Evolutionary conservation across 2,797 vertebrate species (phyloP), one percentile per base, ranked within the genome.

Genomic region (Poecilia wingei): DNA sequence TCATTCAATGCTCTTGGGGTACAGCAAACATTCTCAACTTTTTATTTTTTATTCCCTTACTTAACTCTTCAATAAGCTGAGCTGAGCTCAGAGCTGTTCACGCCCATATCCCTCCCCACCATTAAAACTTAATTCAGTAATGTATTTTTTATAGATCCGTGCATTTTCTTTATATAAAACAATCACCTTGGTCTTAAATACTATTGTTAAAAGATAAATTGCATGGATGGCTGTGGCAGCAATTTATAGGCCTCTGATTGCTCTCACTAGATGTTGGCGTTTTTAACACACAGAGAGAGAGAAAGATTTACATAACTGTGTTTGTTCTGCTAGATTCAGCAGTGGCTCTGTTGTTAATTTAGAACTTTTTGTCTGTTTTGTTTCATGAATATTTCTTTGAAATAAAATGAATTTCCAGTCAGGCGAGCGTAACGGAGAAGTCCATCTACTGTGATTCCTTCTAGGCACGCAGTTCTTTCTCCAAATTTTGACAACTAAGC

Each of bases 41-140:
- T 57, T 59, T 59, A 5, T 6, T 14, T 59, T 59, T 31, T 31
- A 14, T 28, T 14, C 28, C 57, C 57, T 59, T 31, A 59, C 28
- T 59, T 59, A 31, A 59, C n/a, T 59, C 28, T 59, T 59, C 57
- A 59, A 59, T 14, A 59, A 59, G 12, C 22, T 53, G 45, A 53
- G 51, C 51, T 53, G 57, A 59, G 57, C 28, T 31, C 57, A 59
- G 57, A 31, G 31, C 57, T 59, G n/a, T 59, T 31, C 10, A 59
- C 57, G 28, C 57, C 57, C 28, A 59, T 16, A 31, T 59, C 57
- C 57, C 57, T 14, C 28, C 28, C 57, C 28, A 31, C 57, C 57
- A 59, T 31, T 59, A 59, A 59, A 59, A 59, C 28, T 31, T 59
- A 59, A 59, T 59, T 59, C 28, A 59, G 57, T 59, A 59, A 59